These are phyloP conservation scores for Steatornis caripensis DNA, from an alignment of 2,113 vertebrate species.

Conservation along the genomic window DNA sequence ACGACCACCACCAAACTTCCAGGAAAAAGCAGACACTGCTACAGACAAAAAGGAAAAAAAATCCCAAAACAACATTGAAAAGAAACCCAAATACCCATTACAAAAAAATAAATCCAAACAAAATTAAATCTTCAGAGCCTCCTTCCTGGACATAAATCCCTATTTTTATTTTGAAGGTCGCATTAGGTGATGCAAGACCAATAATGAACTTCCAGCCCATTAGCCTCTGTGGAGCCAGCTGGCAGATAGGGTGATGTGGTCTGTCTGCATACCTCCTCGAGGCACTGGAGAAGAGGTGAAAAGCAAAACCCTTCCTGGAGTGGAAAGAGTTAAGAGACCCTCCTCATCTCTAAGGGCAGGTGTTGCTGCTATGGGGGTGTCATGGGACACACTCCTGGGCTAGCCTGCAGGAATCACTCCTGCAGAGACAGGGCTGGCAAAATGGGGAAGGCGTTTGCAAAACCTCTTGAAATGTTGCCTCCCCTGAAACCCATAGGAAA, in stretches of 20 bases:
- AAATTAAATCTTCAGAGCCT: slow-evolving; percentile 44
- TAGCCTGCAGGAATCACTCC: background rate
- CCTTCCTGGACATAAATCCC: slow-evolving; percentile 3
- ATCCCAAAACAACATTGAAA: background rate
- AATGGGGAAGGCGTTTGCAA: background rate
- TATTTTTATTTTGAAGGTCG: slow-evolving; percentile 36
- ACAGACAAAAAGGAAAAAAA: background rate
- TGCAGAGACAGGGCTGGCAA: background rate
- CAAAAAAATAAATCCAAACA: slow-evolving; percentile 15
- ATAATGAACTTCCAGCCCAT: background rate
- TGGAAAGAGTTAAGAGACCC: background rate
- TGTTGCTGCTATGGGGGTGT: background rate
- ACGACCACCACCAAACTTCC: background rate
- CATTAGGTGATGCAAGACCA: slow-evolving; percentile 23
- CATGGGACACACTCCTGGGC: background rate
- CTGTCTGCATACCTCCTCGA: background rate
- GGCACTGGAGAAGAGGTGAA: background rate
- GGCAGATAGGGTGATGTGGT: background rate
- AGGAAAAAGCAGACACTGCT: background rate
- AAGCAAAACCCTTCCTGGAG: background rate
- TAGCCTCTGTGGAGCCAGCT: background rate
- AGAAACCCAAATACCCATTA: background rate
- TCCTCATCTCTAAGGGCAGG: background rate
- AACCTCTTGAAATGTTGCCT: background rate
- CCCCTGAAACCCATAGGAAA: background rate